Conservation (phyloP, 2,888 invertebrate genomes). For the Mycogona germanica region DNA sequence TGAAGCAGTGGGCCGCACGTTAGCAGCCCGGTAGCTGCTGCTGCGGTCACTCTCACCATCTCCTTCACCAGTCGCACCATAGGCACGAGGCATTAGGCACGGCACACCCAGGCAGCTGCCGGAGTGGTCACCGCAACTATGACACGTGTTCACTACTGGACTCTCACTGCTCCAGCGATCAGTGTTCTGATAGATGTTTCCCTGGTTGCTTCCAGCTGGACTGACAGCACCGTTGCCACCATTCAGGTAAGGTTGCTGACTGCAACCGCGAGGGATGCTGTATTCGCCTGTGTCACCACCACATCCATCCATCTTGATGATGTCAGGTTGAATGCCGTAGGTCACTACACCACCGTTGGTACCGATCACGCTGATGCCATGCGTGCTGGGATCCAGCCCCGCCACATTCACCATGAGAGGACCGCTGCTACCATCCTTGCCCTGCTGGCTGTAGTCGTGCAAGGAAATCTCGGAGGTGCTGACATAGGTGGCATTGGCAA, state of each 20-base stretch:
- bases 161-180: slow-evolving; percentile 14
- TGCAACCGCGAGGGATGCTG: slow-evolving; percentile 11
- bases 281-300: slow-evolving; percentile 15
- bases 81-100: slow-evolving; percentile 7
- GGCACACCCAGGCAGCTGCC: slow-evolving; percentile 15
- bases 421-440: background rate
- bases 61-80: slow-evolving; percentile 1
- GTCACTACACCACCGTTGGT: background rate
- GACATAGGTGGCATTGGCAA: slow-evolving; percentile 16
- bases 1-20: slow-evolving; percentile 11
- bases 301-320: slow-evolving; percentile 15
- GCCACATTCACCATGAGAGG: background rate
- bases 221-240: background rate
- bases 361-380: background rate
- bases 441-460: slow-evolving; percentile 8
- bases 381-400: no score
- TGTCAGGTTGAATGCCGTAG: slow-evolving; percentile 15
- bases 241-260: background rate
- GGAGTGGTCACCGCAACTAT: slow-evolving; percentile 10
- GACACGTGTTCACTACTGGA: slow-evolving; percentile 11
- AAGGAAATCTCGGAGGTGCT: slow-evolving; percentile 14
- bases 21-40: slow-evolving; percentile 10
- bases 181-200: slow-evolving; percentile 13
- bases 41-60: slow-evolving; percentile 15
- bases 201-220: background rate